Conservation (phyloP, 2,113 vertebrate species). For the Otocyon megalotis region DNA sequence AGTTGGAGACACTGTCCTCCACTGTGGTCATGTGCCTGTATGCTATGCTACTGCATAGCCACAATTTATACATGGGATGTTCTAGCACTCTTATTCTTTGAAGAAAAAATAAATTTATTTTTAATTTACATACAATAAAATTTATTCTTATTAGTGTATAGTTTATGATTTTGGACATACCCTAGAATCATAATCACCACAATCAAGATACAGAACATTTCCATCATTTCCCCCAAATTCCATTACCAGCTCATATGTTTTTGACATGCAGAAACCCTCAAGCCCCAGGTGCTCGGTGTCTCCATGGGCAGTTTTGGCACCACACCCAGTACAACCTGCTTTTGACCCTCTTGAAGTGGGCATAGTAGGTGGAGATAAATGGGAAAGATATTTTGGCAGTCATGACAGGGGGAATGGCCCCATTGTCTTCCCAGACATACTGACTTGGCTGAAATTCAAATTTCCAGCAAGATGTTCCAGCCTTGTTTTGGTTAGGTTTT, state of each 20-base stretch:
- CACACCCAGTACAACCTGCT: neutral
- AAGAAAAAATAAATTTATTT: neutral
- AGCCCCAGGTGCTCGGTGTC: neutral
- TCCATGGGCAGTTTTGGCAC: neutral
- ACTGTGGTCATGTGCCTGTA: neutral
- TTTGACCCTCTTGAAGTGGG: neutral
- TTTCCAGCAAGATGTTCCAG: neutral
- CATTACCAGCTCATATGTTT: neutral
- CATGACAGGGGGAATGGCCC: neutral
- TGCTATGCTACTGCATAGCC: neutral
- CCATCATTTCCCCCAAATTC: neutral
- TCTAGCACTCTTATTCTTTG: neutral
- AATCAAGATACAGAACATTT: constrained; percentile 5
- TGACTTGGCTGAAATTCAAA: constrained; percentile 13
- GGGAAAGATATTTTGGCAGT: neutral
- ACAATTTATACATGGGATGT: neutral
- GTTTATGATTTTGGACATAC: neutral
- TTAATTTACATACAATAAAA: constrained; percentile 23
- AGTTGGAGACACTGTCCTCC: neutral
- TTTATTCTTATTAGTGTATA: neutral
- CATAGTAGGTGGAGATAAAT: constrained; percentile 2
- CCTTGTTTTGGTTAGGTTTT: neutral
- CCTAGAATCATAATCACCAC: neutral
- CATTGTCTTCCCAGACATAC: neutral
- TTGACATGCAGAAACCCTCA: neutral